Conservation (phyloP, 2,113 vertebrate genomes). For the Toxotes chatareus region DNA sequence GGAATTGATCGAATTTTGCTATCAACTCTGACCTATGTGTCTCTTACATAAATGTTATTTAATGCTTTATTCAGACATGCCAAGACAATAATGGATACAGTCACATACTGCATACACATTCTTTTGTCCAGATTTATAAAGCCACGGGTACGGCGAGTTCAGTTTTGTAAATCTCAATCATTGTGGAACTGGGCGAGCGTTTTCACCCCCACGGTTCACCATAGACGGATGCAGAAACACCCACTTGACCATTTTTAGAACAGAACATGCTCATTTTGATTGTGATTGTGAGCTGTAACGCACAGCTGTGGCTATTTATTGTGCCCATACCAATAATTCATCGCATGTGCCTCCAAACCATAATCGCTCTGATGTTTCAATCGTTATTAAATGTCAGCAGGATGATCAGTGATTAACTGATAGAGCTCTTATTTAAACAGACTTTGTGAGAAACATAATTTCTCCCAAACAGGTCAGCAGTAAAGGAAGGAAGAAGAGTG, state of each 20-base stretch:
- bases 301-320: too few species aligned
- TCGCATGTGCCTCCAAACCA: too few species aligned
- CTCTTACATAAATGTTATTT: not conserved
- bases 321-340: too few species aligned
- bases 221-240: not conserved
- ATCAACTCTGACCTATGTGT: not conserved
- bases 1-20: not conserved
- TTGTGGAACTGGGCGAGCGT: not conserved
- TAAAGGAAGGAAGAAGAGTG: not conserved
- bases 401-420: not conserved
- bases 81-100: not conserved
- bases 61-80: not conserved
- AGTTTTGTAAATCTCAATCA: too few species aligned
- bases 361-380: not conserved
- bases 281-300: too few species aligned
- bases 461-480: not conserved
- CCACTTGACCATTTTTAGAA: too few species aligned
- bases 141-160: not conserved
- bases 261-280: too few species aligned
- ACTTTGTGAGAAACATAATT: not conserved
- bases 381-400: not conserved
- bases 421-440: too few species aligned
- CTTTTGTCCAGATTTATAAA: not conserved
- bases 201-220: not conserved
- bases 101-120: not conserved